Evolutionary conservation across 2,113 vertebrate genomes (phyloP).

Genomic region (Cyprinodon tularosa): DNA sequence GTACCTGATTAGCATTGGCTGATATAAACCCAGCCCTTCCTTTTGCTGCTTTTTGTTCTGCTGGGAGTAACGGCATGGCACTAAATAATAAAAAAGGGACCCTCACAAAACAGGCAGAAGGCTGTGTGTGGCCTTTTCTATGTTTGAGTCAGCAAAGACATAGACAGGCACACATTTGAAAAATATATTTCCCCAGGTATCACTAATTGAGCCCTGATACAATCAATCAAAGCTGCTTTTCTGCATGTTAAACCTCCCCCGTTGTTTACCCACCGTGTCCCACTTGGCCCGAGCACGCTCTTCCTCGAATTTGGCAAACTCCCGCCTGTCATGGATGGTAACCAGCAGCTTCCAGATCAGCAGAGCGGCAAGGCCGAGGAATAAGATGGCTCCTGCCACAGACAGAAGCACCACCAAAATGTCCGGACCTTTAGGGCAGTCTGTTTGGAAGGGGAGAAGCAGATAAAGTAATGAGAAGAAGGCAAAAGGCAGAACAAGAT

Average conservation of each 20-base stretch:
- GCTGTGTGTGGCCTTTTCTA: conserved; percentile 53
- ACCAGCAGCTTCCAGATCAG: conserved; percentile 98
- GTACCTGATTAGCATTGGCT: conserved; percentile 73
- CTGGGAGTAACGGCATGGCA: conserved; percentile 69
- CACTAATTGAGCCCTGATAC: not conserved
- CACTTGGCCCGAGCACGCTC: conserved; percentile 93
- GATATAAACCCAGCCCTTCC: conserved; percentile 75
- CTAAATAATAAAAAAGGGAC: conserved; percentile 67
- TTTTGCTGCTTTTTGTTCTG: conserved; percentile 70
- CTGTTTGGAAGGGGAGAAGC: conserved; percentile 68
- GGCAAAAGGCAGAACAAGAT: not conserved
- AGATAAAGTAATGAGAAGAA: conserved; percentile 18
- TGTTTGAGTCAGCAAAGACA: not conserved
- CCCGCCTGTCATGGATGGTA: conserved; percentile 94
- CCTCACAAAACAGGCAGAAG: conserved; percentile 31
- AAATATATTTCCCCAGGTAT: not conserved
- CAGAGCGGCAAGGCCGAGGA: conserved; percentile 87
- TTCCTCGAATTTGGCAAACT: conserved; percentile 96
- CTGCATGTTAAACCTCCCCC: no score
- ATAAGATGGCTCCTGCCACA: conserved; percentile 90
- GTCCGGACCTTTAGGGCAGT: conserved; percentile 91
- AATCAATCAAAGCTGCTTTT: not conserved
- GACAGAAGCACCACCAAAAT: conserved; percentile 91
- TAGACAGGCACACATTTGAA: conserved; percentile 7
- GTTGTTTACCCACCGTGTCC: conserved; percentile 87